phyloP scores from a whole-genome alignment of 2,888 invertebrate genomes.

The Drosophila subquinaria region DNA sequence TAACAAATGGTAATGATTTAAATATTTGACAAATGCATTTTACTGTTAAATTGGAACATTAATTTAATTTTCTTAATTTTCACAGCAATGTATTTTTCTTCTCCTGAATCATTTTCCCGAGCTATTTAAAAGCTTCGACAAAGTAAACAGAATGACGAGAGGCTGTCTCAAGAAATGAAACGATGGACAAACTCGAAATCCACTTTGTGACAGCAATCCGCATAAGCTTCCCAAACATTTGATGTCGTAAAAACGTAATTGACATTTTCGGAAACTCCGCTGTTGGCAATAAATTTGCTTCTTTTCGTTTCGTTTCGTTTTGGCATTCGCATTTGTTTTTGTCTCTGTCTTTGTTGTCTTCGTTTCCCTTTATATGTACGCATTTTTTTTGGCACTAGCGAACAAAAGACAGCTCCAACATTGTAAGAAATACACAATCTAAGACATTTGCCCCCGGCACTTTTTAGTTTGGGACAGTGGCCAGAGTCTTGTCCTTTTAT shows the following conservation, averaged over 20 bases:
- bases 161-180: not conserved
- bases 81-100: not conserved
- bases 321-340: conserved; percentile 12
- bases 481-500: conserved; percentile 59
- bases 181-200: conserved; percentile 59
- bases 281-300: conserved; percentile 72
- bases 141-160: conserved; percentile 41
- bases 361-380: conserved; percentile 48
- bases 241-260: conserved; percentile 77
- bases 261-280: conserved; percentile 78
- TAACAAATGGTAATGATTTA: no score
- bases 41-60: not conserved
- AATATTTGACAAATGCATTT: not conserved
- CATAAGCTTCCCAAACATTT: conserved; percentile 77
- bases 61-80: not conserved
- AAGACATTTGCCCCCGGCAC: conserved; percentile 23
- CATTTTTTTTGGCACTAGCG: conserved; percentile 49
- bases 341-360: conserved; percentile 9
- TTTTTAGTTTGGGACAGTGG: conserved; percentile 45
- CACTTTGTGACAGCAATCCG: conserved; percentile 73
- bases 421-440: conserved; percentile 61
- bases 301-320: conserved; percentile 27
- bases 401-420: conserved; percentile 61
- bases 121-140: conserved; percentile 39
- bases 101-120: not conserved